phyloP scores from a whole-genome alignment of 2,888 invertebrate species.

The Callinectes sapidus region DNA sequence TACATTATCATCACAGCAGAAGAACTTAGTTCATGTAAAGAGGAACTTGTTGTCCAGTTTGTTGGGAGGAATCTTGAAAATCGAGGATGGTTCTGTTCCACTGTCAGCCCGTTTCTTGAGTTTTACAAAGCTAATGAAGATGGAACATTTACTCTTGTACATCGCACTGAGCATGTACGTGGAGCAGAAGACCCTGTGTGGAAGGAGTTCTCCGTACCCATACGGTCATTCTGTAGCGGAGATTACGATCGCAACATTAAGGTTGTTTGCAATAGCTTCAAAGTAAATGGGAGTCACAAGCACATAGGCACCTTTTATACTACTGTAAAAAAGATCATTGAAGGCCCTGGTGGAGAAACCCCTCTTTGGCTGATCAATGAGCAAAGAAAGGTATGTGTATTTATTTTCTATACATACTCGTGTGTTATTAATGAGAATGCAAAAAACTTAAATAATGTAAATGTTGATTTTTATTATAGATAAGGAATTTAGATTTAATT shows the following conservation, averaged over 20 bases:
- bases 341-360: conserved; percentile 75
- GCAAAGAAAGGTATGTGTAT: conserved; percentile 75
- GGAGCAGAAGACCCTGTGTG: conserved; percentile 79
- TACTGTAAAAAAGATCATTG: conserved; percentile 73
- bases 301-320: conserved; percentile 73
- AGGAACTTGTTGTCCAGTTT: conserved; percentile 75
- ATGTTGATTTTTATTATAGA: neutral
- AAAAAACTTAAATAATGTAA: neutral
- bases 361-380: conserved; percentile 76
- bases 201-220: conserved; percentile 76
- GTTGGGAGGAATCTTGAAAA: conserved; percentile 75
- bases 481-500: too few relatives aligned
- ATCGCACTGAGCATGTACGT: conserved; percentile 76
- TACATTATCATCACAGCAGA: conserved; percentile 75
- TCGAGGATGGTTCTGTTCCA: conserved; percentile 75
- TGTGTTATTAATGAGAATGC: neutral
- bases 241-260: conserved; percentile 78
- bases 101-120: conserved; percentile 76
- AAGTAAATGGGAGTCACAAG: conserved; percentile 74
- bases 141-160: conserved; percentile 72
- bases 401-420: neutral
- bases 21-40: conserved; percentile 75
- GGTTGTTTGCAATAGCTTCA: conserved; percentile 77
- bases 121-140: conserved; percentile 77
- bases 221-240: conserved; percentile 76